Base-by-base conservation (phyloP, 2,888 invertebrate genomes). In the Apodemia mormo region DNA sequence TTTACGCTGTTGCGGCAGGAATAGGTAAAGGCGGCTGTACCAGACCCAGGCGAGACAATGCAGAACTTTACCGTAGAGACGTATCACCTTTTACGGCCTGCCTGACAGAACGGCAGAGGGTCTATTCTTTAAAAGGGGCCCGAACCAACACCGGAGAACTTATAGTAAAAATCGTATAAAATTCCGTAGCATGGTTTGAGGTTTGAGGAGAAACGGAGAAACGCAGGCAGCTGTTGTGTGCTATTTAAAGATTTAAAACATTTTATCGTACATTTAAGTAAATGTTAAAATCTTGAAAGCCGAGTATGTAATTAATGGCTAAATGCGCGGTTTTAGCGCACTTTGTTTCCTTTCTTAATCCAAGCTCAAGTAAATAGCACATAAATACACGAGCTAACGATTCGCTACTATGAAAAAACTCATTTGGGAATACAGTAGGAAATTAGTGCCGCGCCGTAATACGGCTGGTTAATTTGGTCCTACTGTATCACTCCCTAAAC, bases 401-500 rank as follows among this genome's bases (percentile, higher is more conserved):
- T 61, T 68, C 30, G 69, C 68, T 65, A 65, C 54, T 65, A 73
- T 64, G 70, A 72, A 72, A 72, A 71, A 73, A 70, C 67, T 70
- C 70, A 71, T 74, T 74, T 70, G 71, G 66, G 58, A 61, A 52
- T 70, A 73, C 67, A 56, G 68, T 70, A 67, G 61, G 64, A 68
- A 74, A 74, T 73, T 72, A 71, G 69, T 69, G 64, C n/a, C 49
- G 65, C 43, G 61, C 61, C 67, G 72, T 69, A 69, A 69, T 71
- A 70, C 71, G 68, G 67, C 69, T 37, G 70, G 74, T 72, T 74
- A 74, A 74, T 75, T 74, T 70, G 68, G 72, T 70, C 72, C 71
- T 33, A 70, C 69, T 71, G 75, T 76, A 72, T 76, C 76, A 73
- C 72, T 72, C 75, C 73, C 73, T 73, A 74, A 76, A 75, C 74